Base-by-base conservation (phyloP, 2,888 invertebrate genomes). In the Ypsolopha scabrella region DNA sequence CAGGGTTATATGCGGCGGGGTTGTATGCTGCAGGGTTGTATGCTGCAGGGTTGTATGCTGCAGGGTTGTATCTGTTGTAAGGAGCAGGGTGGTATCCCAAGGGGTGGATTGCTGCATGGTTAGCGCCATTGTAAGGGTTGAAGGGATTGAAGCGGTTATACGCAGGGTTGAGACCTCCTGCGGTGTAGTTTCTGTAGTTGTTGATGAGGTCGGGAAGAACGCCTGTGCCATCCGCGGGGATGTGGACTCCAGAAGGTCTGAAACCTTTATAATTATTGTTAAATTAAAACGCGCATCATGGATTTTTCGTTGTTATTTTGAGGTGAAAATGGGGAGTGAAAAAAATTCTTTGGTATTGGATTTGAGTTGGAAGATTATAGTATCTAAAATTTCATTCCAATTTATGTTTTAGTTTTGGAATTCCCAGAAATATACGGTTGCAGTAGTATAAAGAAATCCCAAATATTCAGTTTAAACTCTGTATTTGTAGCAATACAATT, bases 221-320 rank as follows among this genome's bases (percentile, higher is more conserved):
- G 66, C 63, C 88, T 80, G 67, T 90, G 69, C 66, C 90, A 80
- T 65, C 87, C 68, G 90, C 89, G 13, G 91, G 90, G 49, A 92
- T 75, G 64, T 91, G 91, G 7, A 90, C 87, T n/a, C 90, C 91
- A 55, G 88, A 85, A 38, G 91, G 89, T 58, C 89, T 87, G 72
- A 91, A 92, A 50, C 85, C 86, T 85, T 65, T 35, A 58, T 57
- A 49, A 33, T 50, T 50, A 51, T 50, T 33, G 39, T n/a, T 44
- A 53, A 43, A 51, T 43, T 51, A 13, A 37, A 51, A 36, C 7
- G n/a, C n/a, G 11, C 11, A 39, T 9, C 4, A 24, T 3, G 4
- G 2, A 24, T 24, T 24, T 24, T 24, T 24, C 2, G 2, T 24
- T 24, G 2, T 2, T 24, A 24, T 3, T 24, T 24, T 24, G 24